These are phyloP conservation scores for Coendou prehensilis DNA, from an alignment of 2,797 vertebrate species.

Conservation along the genomic window DNA sequence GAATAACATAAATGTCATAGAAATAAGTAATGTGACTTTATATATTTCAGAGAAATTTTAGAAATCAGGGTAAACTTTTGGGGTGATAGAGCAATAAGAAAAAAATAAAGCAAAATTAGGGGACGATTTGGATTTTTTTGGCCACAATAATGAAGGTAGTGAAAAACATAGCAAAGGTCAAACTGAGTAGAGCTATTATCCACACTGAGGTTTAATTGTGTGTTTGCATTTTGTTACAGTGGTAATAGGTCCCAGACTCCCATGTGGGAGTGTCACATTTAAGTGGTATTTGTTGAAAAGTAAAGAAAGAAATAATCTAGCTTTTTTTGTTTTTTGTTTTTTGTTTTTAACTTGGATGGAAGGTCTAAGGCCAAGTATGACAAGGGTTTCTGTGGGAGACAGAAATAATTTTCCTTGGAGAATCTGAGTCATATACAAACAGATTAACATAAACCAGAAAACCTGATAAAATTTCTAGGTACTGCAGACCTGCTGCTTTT, in stretches of 20 bases:
- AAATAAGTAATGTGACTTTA: constrained; percentile 28
- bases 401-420: background rate
- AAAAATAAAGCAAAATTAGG: background rate
- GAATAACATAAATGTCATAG: background rate
- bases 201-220: background rate
- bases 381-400: background rate
- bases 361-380: background rate
- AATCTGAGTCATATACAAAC: background rate
- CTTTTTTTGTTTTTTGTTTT: background rate
- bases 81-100: background rate
- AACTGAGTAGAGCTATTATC: background rate
- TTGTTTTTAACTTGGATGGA: background rate
- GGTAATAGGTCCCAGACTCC: background rate
- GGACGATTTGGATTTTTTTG: background rate
- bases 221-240: background rate
- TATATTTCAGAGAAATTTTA: constrained; percentile 34
- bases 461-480: background rate
- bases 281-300: background rate
- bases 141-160: background rate
- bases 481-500: background rate
- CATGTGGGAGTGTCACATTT: background rate
- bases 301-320: background rate
- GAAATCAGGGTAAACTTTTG: background rate
- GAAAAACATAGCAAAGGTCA: constrained; percentile 42
- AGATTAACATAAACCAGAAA: background rate